A percentile compares a stretch with the other conserved stretches of the same genome.
phyloP scores from a whole-genome alignment of 2,113 vertebrate species.

The Otocyon megalotis region DNA sequence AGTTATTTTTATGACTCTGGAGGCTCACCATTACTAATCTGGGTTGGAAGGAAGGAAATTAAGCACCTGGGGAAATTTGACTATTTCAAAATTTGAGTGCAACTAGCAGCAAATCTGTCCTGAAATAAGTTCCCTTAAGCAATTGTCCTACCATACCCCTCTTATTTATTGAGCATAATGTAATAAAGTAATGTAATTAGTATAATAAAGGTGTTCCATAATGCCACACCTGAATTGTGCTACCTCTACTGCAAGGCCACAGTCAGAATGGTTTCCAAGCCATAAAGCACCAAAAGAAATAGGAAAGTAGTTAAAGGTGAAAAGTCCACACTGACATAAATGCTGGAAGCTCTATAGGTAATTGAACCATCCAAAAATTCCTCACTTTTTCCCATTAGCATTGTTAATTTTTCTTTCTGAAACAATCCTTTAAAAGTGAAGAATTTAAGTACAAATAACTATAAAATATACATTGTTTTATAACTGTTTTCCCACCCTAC shows the following conservation, averaged over 20 bases:
- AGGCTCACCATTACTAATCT: not conserved
- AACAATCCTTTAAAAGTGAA: not conserved
- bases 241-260: not conserved
- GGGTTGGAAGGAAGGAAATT: not conserved
- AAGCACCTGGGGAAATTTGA: not conserved
- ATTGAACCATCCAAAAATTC: not conserved
- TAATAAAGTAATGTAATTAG: not conserved
- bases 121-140: not conserved
- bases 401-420: constrained; percentile 26
- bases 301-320: not conserved
- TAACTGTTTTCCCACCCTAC: not conserved
- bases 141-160: not conserved
- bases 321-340: not conserved
- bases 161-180: constrained; percentile 31
- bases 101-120: not conserved
- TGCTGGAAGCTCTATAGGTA: not conserved
- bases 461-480: not conserved
- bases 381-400: not conserved
- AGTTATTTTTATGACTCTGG: not conserved
- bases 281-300: not conserved
- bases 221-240: not conserved
- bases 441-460: not conserved
- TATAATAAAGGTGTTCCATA: not conserved
- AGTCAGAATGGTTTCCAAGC: not conserved
- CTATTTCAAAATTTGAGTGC: not conserved